Evolutionary conservation across 2,113 vertebrate species (phyloP), one percentile per base, ranked within the genome.

Genomic region (Hemiprocne comata): DNA sequence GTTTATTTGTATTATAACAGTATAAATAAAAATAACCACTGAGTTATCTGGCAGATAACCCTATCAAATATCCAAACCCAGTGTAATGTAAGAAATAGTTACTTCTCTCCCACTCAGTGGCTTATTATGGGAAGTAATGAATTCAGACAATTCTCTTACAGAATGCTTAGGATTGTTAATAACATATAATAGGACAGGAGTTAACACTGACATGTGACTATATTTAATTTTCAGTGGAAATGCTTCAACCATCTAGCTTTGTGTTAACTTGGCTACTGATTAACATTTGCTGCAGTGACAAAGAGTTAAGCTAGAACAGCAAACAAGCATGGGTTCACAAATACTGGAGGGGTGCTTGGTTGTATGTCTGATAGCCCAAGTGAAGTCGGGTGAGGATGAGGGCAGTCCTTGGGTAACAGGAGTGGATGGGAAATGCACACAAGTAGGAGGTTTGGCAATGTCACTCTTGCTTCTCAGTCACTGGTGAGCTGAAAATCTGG

Each of bases 231-330:
- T 67, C 33, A 26, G 31, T 55, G 73, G 33, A 75, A 70, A 67
- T 15, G 24, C 55, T 88, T 79, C 62, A 33, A n/a, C n/a, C 33
- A 9, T 16, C 11, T 34, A 2, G 26, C 50, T 92, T 31, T 78
- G 54, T 46, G 34, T 54, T 74, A 53, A 8, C 17, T 0, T 33
- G 50, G 48, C 17, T 58, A 4, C 65, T 33, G 76, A 24, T 57
- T 4, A 38, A 34, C 17, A 1, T 48, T 25, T 2, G 3, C 69
- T 53, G 86, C 23, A 4, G 3, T 36, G 24, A 8, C 5, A 0
- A 6, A 1, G 57, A 38, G 26, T 69, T 69, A 51, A 53, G 33
- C 8, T 0, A 8, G 69, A 73, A 40, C 18, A 53, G 13, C 28
- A 16, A 19, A 31, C 13, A 24, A 70, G 38, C 44, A 42, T 23